phyloP scores from a whole-genome alignment of 2,888 invertebrate species.

The Xylota sylvarum region DNA sequence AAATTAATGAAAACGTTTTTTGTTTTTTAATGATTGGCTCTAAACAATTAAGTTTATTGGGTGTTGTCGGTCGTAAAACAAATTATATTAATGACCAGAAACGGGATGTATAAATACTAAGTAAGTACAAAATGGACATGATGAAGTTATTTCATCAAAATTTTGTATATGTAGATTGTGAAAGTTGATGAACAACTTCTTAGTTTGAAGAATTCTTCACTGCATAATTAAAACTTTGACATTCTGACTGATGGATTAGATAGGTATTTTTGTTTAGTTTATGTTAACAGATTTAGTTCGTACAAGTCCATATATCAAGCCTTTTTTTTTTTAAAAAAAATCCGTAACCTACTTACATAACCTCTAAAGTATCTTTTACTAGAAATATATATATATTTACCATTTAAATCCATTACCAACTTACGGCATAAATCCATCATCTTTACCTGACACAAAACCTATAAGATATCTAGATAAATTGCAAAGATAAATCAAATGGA shows the following conservation, averaged over 20 bases:
- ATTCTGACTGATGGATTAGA: conserved; percentile 1
- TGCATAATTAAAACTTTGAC: neutral
- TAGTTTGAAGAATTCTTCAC: too few relatives aligned
- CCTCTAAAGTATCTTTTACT: neutral
- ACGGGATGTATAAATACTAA: conserved; percentile 33
- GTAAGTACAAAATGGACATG: conserved; percentile 15
- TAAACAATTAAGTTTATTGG: conserved; percentile 62
- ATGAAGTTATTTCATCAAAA: conserved; percentile 17
- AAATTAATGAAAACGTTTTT: conserved; percentile 45
- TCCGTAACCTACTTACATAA: too few relatives aligned
- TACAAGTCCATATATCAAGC: neutral
- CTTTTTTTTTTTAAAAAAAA: too few relatives aligned
- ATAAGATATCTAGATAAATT: neutral
- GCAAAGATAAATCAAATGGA: neutral
- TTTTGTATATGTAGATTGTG: neutral
- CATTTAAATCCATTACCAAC: too few relatives aligned
- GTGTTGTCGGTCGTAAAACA: conserved; percentile 57
- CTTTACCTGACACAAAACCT: neutral
- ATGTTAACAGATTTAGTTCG: neutral
- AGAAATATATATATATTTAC: too few relatives aligned
- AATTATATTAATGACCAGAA: conserved; percentile 53
- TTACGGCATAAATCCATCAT: neutral
- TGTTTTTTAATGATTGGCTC: conserved; percentile 36
- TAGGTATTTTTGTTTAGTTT: neutral
- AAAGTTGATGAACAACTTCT: conserved; percentile 5